These are phyloP conservation scores for Cladopsammia gracilis DNA, from an alignment of 64 coral and sea anemone genomes.

Conservation along the genomic window DNA sequence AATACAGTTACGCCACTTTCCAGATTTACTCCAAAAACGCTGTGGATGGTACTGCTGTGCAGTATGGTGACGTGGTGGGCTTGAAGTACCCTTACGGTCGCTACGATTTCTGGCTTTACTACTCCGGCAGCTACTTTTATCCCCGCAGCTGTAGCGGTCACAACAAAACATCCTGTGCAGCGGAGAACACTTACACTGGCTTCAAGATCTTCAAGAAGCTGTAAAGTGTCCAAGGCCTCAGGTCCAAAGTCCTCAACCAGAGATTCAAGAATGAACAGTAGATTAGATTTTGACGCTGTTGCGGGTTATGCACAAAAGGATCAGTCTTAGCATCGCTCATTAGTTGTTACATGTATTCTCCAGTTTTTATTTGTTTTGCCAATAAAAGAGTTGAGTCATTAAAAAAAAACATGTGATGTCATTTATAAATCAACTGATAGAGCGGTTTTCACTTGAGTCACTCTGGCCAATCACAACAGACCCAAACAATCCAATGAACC, in stretches of 20 bases:
- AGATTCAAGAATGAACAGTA: neutral
- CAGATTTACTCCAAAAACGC: slow-evolving; percentile 49
- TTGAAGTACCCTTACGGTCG: slow-evolving; percentile 4
- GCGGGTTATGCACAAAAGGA: neutral
- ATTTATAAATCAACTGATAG: neutral
- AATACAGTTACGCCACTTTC: neutral
- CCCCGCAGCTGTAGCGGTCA: slow-evolving; percentile 8
- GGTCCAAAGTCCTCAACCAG: neutral
- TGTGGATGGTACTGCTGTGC: slow-evolving; percentile 51
- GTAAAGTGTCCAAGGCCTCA: slow-evolving; percentile 18
- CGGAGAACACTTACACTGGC: neutral
- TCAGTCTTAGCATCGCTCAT: neutral
- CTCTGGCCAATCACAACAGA: too few relatives aligned
- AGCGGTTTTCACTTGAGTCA: too few relatives aligned
- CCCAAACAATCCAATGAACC: too few relatives aligned
- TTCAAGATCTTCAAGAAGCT: slow-evolving; percentile 77
- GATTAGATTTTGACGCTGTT: neutral
- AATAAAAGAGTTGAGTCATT: neutral
- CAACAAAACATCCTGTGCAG: slow-evolving; percentile 47
- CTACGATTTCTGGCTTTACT: slow-evolving; percentile 34
- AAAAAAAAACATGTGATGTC: neutral
- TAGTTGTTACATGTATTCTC: too few relatives aligned
- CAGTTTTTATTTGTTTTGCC: too few relatives aligned
- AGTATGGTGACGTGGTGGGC: slow-evolving; percentile 71
- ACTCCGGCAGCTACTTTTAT: slow-evolving; percentile 1